A percentile compares a stretch with the other conserved stretches of the same genome.
These are phyloP conservation scores for Pristionchus entomophagus DNA, from an alignment of 2,888 invertebrate genomes.

Conservation along the genomic window DNA sequence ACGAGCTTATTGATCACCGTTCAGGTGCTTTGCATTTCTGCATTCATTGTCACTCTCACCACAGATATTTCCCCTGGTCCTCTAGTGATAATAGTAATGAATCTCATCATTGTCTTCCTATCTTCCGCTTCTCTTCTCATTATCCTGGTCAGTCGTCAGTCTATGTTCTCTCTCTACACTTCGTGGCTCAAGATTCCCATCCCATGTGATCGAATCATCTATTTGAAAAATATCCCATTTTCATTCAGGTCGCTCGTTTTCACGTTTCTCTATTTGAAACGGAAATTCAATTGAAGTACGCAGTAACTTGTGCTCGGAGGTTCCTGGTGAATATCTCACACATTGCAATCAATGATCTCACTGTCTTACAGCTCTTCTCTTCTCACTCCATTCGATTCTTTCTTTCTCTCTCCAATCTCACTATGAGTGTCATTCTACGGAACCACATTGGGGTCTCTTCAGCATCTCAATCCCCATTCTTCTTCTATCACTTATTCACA, in stretches of 20 bases:
- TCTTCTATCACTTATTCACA: not conserved
- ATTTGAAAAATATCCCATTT: too few relatives aligned
- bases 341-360: not conserved
- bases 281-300: not conserved
- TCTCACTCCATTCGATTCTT: constrained; percentile 32
- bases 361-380: constrained; percentile 22
- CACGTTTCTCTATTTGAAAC: constrained; percentile 11
- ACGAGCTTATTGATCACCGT: not conserved
- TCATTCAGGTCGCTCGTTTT: not conserved
- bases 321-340: not conserved
- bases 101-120: not conserved
- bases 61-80: not conserved
- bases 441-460: not conserved
- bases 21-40: not conserved
- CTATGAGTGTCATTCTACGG: not conserved
- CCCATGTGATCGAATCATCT: too few relatives aligned
- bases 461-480: not conserved
- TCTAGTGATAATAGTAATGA: not conserved
- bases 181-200: too few relatives aligned
- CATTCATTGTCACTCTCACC: not conserved
- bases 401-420: not conserved
- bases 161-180: too few relatives aligned
- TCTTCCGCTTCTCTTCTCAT: not conserved
- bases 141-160: constrained; percentile 4
- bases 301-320: not conserved